Conservation (phyloP, 2,113 vertebrate species). For the Greenwoodochromis staneri region DNA sequence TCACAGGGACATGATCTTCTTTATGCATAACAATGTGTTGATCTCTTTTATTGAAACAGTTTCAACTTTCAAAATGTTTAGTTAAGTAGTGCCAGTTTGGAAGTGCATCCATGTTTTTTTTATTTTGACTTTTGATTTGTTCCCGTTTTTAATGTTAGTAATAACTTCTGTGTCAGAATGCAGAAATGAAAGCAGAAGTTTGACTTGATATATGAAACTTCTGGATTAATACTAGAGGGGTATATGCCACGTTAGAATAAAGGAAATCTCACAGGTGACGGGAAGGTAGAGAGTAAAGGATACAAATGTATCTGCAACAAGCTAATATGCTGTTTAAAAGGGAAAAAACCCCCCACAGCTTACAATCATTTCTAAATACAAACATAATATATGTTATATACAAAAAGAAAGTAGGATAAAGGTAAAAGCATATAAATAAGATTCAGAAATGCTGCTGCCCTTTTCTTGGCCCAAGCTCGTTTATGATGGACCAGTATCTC, state of each 20-base stretch:
- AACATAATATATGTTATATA: not conserved
- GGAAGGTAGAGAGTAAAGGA: not conserved
- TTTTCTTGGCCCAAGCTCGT: not conserved
- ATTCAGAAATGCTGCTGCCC: not conserved
- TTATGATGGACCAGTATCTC: not conserved
- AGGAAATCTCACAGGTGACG: not conserved
- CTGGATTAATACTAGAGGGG: not conserved
- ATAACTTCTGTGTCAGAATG: not conserved
- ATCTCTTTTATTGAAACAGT: not conserved
- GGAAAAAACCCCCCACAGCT: fast-evolving
- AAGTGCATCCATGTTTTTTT: not conserved
- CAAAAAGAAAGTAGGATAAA: not conserved
- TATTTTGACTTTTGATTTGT: not conserved
- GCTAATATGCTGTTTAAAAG: not conserved
- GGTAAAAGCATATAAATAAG: not conserved
- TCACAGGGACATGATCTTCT: not conserved
- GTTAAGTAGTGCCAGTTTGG: not conserved
- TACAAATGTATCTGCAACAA: not conserved
- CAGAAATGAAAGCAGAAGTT: not conserved
- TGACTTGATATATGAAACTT: not conserved
- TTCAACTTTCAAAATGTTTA: not conserved
- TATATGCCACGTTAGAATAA: not conserved
- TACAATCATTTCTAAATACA: not conserved
- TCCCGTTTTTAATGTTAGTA: not conserved
- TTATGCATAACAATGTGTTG: not conserved